Evolutionary conservation across 2,797 vertebrate genomes (phyloP).

Genomic region (Acridotheres tristis): DNA sequence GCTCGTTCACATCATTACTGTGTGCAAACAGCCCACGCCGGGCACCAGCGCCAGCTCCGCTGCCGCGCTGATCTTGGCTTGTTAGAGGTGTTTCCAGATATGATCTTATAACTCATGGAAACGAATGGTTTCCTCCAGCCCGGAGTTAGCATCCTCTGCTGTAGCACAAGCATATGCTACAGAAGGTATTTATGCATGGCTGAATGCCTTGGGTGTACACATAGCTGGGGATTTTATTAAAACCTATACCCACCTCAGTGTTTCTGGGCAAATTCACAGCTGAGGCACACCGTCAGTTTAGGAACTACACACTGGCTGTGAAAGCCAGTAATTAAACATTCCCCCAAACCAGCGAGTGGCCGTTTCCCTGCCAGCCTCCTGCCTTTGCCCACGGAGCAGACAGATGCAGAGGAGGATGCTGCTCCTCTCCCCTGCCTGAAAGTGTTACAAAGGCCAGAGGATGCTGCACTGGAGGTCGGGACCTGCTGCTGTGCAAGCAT

Average conservation of each 20-base stretch:
- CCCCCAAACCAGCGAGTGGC: background rate
- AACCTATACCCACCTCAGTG: background rate
- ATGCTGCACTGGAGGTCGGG: background rate
- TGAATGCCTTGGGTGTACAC: background rate
- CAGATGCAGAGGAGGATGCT: background rate
- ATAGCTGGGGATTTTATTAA: slow-evolving; percentile 39
- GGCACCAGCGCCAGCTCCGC: slow-evolving; percentile 15
- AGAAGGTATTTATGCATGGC: background rate
- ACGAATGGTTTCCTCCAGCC: slow-evolving; percentile 38
- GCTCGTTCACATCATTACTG: slow-evolving; percentile 51
- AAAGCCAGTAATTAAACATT: slow-evolving; percentile 17
- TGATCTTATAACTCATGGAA: slow-evolving; percentile 53
- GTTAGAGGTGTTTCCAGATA: slow-evolving; percentile 50
- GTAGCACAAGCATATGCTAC: background rate
- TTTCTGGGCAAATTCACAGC: slow-evolving; percentile 21
- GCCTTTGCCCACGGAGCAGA: background rate
- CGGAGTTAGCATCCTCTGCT: background rate
- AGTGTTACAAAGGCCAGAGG: background rate
- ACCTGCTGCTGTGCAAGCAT: background rate
- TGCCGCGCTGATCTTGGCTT: background rate
- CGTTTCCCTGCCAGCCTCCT: background rate
- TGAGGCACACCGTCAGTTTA: background rate
- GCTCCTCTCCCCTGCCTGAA: background rate
- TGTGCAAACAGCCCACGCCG: slow-evolving; percentile 44
- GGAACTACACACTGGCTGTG: background rate